These are phyloP conservation scores for Melanotaenia trifasciata DNA, from an alignment of 2,797 vertebrate genomes.

Conservation along the genomic window DNA sequence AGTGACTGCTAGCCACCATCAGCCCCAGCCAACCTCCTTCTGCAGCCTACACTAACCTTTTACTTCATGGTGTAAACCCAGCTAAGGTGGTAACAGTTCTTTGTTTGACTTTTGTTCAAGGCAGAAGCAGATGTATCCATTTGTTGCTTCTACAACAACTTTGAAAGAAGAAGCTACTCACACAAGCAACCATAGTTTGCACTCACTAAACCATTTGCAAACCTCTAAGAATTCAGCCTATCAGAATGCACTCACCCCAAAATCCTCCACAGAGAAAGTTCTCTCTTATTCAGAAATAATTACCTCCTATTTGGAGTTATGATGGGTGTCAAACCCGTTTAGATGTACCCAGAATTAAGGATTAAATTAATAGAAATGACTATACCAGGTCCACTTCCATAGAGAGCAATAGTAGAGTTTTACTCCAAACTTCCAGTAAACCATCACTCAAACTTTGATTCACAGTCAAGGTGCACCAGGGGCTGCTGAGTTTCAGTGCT, in stretches of 20 bases:
- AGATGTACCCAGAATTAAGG: too few relatives aligned
- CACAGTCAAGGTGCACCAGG: conserved; percentile 20
- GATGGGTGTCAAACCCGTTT: too few relatives aligned
- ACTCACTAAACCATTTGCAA: background rate
- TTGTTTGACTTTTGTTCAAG: background rate
- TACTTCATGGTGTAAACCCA: background rate
- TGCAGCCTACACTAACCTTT: background rate
- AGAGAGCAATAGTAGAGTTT: conserved; percentile 44
- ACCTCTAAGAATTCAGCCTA: too few relatives aligned
- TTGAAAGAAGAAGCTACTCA: background rate
- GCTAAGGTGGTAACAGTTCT: background rate
- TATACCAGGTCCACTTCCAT: background rate
- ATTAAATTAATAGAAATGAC: background rate
- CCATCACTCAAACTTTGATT: conserved; percentile 28
- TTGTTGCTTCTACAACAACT: background rate
- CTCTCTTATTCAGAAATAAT: too few relatives aligned
- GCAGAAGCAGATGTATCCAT: background rate
- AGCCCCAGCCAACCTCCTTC: background rate
- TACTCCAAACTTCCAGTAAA: conserved; percentile 38
- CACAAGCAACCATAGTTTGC: background rate
- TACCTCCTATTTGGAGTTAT: background rate
- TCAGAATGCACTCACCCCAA: too few relatives aligned
- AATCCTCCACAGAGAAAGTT: too few relatives aligned
- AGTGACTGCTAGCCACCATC: background rate
- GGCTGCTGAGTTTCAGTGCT: conserved; percentile 1